phyloP scores from a whole-genome alignment of 2,113 vertebrate genomes.

The Hippolais icterina region DNA sequence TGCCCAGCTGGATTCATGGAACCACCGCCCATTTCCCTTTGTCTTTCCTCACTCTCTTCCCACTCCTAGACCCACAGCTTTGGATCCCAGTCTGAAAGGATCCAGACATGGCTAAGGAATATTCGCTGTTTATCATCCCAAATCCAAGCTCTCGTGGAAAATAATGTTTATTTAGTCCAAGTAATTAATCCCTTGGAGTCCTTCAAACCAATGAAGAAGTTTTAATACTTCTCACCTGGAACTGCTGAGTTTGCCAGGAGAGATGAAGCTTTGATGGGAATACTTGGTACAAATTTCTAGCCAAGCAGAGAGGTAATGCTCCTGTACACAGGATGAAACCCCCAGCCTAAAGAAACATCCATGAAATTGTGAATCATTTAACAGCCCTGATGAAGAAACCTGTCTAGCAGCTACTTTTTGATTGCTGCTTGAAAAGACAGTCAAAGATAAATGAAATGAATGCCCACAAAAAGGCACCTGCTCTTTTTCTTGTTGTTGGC shows the following conservation, averaged over 20 bases:
- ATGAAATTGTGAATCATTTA: neutral
- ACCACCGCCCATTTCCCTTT: neutral
- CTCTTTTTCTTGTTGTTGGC: neutral
- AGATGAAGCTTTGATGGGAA: slow-evolving; percentile 20
- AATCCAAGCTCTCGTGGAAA: neutral
- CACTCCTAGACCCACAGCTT: neutral
- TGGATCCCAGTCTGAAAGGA: neutral
- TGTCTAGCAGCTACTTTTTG: neutral
- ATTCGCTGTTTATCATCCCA: neutral
- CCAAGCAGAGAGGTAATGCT: neutral
- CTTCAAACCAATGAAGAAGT: neutral
- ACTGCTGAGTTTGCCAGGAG: slow-evolving; percentile 5
- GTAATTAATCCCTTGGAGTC: neutral
- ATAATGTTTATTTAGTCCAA: neutral
- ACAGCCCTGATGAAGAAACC: neutral
- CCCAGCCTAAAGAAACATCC: neutral
- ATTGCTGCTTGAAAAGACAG: neutral
- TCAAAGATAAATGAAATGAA: neutral
- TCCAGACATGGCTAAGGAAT: neutral
- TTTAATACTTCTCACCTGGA: slow-evolving; percentile 20
- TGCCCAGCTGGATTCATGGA: neutral
- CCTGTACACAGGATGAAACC: neutral
- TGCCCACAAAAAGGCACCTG: neutral
- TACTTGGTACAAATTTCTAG: neutral
- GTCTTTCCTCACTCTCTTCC: neutral